Conservation (phyloP, 2,113 vertebrate genomes). For the Pontoporia blainvillei region DNA sequence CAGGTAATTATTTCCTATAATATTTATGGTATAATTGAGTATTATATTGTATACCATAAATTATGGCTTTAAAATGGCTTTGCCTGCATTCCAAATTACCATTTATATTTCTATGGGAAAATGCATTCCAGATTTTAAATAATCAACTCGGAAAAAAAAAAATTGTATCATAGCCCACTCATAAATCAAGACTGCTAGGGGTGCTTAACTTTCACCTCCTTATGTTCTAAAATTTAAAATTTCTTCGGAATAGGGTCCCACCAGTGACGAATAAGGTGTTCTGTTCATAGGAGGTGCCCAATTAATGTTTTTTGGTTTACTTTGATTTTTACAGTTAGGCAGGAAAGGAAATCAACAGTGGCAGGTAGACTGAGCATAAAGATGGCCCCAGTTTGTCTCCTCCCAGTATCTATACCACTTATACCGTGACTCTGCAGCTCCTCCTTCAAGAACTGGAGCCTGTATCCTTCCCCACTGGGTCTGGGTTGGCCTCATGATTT, state of each 20-base stretch:
- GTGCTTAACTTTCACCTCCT: not conserved
- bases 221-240: not conserved
- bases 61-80: slow-evolving; percentile 22
- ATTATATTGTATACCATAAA: slow-evolving; percentile 18
- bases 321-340: not conserved
- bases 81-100: slow-evolving; percentile 44
- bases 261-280: not conserved
- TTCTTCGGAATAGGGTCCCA: not conserved
- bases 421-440: not conserved
- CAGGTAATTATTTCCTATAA: slow-evolving; percentile 49
- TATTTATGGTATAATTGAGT: slow-evolving; percentile 39
- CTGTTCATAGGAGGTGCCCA: not conserved
- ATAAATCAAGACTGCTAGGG: slow-evolving; percentile 26
- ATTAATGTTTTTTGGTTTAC: not conserved
- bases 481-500: not conserved
- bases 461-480: not conserved
- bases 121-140: slow-evolving; percentile 46
- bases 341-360: not conserved
- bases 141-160: slow-evolving; percentile 27
- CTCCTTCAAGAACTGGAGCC: not conserved
- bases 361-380: not conserved
- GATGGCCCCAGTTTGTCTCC: not conserved
- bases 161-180: not conserved
- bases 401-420: not conserved
- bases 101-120: slow-evolving; percentile 42